Evolutionary conservation across 2,888 invertebrate species (phyloP), one percentile per base, ranked within the genome.

Genomic region (Aethes cnicana): DNA sequence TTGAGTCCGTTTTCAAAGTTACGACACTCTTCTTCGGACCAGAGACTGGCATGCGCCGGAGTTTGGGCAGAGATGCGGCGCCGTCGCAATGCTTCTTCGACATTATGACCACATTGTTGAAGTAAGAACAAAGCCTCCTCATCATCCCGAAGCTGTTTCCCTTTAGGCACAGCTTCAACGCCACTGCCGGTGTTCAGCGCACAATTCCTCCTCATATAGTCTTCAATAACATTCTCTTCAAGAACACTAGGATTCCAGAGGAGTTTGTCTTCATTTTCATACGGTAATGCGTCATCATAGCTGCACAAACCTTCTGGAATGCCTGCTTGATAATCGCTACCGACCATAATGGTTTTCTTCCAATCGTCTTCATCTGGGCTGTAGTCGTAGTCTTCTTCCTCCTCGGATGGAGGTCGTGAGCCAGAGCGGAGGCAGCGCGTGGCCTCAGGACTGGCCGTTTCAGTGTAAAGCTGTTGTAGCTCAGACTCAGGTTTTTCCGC

Each of bases 21-120:
- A 48, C 96, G 92, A 81, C 98, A 98, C 77, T 99, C 99, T 71
- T 98, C 98, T 77, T 98, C 98, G 1, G 98, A 97, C 98, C 98
- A 99, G 2, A 96, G 91, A 67, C 95, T 96, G 0, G 94, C 93
- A 66, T 95, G 95, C 1, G 93, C 91, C 11, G 92, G 92, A 0
- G 92, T 91, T 46, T 95, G 91, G 4, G 93, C 92, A 61, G 95
- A 94, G 73, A 96, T 92, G 37, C 95, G 91, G 50, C 94, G 92
- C 44, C 97, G 90, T 53, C 97, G 86, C 46, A 98, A 80, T 0
- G 98, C 98, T 84, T 98, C 98, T 53, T 98, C 98, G n/a, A 95
- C 92, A 82, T 97, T 98, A 76, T 98, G 96, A 1, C 97, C 98
- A 83, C 98, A 98, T 74, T 98, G 98, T 46, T 97, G 93, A 11